Conservation (phyloP, 2,888 invertebrate species). For the Lasioglossum oenotherae region DNA sequence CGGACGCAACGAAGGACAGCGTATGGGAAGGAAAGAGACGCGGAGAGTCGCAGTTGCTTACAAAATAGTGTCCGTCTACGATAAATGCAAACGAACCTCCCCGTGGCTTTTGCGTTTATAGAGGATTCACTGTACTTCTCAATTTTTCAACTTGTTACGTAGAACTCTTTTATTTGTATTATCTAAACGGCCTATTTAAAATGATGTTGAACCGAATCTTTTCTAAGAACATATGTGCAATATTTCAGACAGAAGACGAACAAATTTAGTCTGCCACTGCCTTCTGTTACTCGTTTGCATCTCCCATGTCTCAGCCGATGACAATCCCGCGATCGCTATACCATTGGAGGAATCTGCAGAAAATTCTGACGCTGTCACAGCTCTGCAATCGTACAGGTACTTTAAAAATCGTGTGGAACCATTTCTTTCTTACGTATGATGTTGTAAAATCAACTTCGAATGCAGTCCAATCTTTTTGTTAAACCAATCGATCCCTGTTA, state of each 20-base stretch:
- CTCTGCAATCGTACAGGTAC: constrained; percentile 75
- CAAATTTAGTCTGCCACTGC: constrained; percentile 59
- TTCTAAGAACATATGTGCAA: background rate
- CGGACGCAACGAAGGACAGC: no score
- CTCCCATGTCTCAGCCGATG: constrained; percentile 41
- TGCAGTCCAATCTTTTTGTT: no score
- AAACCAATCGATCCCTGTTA: no score
- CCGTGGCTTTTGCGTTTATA: no score
- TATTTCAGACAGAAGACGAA: constrained; percentile 70
- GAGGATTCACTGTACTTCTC: background rate
- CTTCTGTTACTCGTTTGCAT: constrained; percentile 69
- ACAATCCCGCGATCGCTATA: constrained; percentile 11
- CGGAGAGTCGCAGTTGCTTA: no score
- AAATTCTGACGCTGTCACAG: constrained; percentile 69
- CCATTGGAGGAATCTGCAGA: constrained; percentile 45
- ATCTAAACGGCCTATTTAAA: background rate
- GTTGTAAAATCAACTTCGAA: no score
- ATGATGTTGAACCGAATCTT: background rate
- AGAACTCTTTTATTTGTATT: background rate
- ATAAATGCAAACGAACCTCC: no score
- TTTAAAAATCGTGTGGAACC: background rate
- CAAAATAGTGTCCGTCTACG: no score
- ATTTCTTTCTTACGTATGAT: background rate
- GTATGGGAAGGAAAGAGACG: no score
- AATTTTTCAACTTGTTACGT: background rate